A percentile compares a stretch with the other conserved stretches of the same genome.
phyloP scores from a whole-genome alignment of 1,140 invertebrate species.

The Diorhabda elongata region DNA sequence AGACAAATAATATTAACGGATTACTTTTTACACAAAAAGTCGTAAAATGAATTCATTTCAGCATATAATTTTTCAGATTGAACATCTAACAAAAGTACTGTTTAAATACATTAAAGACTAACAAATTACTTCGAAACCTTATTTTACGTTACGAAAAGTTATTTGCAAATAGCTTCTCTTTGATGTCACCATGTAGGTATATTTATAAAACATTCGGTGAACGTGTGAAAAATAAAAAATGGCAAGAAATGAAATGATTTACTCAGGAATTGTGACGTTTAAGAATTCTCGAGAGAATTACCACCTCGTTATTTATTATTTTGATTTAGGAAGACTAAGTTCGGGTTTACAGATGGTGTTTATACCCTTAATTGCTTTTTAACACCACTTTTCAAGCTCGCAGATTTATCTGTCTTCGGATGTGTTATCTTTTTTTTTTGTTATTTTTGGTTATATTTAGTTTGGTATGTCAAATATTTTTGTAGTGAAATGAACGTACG shows the following conservation, averaged over 20 bases:
- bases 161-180: conserved; percentile 29
- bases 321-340: conserved; percentile 12
- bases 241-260: conserved; percentile 21
- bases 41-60: background rate
- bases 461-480: background rate
- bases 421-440: background rate
- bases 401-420: conserved; percentile 11
- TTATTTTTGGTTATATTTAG: conserved; percentile 3
- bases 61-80: background rate
- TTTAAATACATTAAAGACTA: background rate
- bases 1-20: no score
- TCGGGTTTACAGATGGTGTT: conserved; percentile 17
- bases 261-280: conserved; percentile 9
- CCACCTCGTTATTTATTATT: conserved; percentile 16
- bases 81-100: background rate
- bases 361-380: conserved; percentile 18
- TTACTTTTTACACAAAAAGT: no score
- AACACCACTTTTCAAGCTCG: conserved; percentile 16
- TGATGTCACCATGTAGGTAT: conserved; percentile 21
- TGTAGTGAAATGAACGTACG: no score
- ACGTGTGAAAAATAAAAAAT: conserved; percentile 13
- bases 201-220: conserved; percentile 25
- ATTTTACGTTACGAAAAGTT: conserved; percentile 24
- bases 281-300: conserved; percentile 15
- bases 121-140: conserved; percentile 4